Evolutionary conservation across 2,888 invertebrate genomes (phyloP), one percentile per base, ranked within the genome.

Genomic region (Noctua pronuba): DNA sequence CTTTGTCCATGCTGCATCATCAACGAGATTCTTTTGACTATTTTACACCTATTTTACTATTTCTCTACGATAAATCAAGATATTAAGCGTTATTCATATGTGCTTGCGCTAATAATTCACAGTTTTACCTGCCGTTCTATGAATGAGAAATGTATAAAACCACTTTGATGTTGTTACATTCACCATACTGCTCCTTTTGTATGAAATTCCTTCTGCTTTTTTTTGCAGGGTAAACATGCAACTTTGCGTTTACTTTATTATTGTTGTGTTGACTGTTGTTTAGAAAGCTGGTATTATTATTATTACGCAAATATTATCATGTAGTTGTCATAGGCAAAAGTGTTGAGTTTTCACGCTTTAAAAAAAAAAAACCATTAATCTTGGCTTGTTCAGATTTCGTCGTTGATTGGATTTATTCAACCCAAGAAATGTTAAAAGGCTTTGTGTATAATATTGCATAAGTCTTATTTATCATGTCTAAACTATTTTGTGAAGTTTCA

Each of bases 1-100:
- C 82, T 76, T 76, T 82, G 82, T 86, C 81, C 91, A 92, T 92
- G 93, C 92, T 94, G 91, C 92, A 93, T 92, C 92, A 91, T 92
- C 92, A 93, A 92, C 90, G 90, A 91, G 88, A 86, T 91, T 91
- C 92, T 92, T 92, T 90, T 91, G 89, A 88, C 79, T 86, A 80
- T 75, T 80, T 82, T 79, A 67, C 78, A 76, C 73, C 4, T 70
- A 77, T 83, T 82, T 73, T 58, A 28, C 38, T 55, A 35, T 60
- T 76, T 66, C 67, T 58, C 11, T 21, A 5, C 35, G 24, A 52
- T 38, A 44, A 72, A 76, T 13, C 21, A 38, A 28, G 62, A 31
- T 44, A 35, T 18, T 31, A n/a, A 38, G 38, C 1, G 55, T 49
- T 80, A 58, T 31, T 65, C 38, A 1, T 13, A 52, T 18, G 18